Evolutionary conservation across 2,888 invertebrate genomes (phyloP).

Genomic region (Drosophila nr. fundita): DNA sequence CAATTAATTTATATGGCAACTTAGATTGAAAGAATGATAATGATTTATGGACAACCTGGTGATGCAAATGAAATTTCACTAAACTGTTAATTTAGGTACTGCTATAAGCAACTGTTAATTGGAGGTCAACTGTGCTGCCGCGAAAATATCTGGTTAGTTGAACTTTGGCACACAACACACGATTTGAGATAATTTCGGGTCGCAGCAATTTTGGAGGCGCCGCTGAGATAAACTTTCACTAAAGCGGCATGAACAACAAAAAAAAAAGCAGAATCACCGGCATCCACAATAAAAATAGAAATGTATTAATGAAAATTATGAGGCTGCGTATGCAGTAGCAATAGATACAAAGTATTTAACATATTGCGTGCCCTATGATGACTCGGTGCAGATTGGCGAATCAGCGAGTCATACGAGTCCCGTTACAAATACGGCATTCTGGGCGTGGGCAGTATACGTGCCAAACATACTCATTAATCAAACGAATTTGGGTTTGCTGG

Average conservation of each 20-base stretch:
- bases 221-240: constrained; percentile 46
- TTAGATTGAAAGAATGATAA: background rate
- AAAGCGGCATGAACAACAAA: background rate
- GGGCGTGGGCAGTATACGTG: constrained; percentile 64
- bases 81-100: background rate
- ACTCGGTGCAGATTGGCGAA: constrained; percentile 27
- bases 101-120: constrained; percentile 16
- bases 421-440: constrained; percentile 40
- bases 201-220: constrained; percentile 23
- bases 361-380: constrained; percentile 21
- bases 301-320: constrained; percentile 46
- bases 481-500: constrained; percentile 1
- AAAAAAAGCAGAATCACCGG: background rate
- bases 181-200: constrained; percentile 46
- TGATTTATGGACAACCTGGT: background rate
- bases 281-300: constrained; percentile 42
- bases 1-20: constrained; percentile 18
- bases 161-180: constrained; percentile 54
- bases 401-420: constrained; percentile 11
- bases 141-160: constrained; percentile 43
- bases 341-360: constrained; percentile 49
- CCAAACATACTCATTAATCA: constrained; percentile 26
- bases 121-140: constrained; percentile 16
- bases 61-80: background rate
- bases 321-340: constrained; percentile 19